Evolutionary conservation across 35 echinoderm and acorn worm genomes (phyloP).

Genomic region (Patiria miniata): DNA sequence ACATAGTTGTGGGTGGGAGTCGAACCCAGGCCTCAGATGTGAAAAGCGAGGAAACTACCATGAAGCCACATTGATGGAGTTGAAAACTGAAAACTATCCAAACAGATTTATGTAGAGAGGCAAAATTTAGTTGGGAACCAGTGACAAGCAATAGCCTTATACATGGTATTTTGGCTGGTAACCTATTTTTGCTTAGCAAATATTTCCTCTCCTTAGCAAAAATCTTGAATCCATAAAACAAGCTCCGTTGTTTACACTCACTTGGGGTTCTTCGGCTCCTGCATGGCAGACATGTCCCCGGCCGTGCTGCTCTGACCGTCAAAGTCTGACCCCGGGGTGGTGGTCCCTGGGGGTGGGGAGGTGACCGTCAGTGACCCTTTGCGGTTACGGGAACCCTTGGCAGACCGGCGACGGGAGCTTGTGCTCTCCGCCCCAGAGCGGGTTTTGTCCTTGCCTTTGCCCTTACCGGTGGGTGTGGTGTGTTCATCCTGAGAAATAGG

Average conservation of each 20-base stretch:
- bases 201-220: too few relatives aligned
- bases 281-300: constrained; percentile 80
- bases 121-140: too few relatives aligned
- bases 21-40: too few relatives aligned
- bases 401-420: constrained; percentile 73
- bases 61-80: too few relatives aligned
- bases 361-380: constrained; percentile 85
- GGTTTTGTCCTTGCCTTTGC: constrained; percentile 86
- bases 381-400: constrained; percentile 75
- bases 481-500: constrained; percentile 68
- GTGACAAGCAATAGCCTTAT: too few relatives aligned
- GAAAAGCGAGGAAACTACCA: too few relatives aligned
- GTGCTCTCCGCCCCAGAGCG: constrained; percentile 78
- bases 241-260: constrained; percentile 35
- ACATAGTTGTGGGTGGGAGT: too few relatives aligned
- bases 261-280: constrained; percentile 92
- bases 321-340: constrained; percentile 86
- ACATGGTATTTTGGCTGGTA: too few relatives aligned
- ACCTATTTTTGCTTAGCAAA: too few relatives aligned
- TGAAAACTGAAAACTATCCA: too few relatives aligned
- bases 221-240: too few relatives aligned
- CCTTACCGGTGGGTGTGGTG: constrained; percentile 81
- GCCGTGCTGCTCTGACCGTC: constrained; percentile 90
- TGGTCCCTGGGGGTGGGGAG: constrained; percentile 87
- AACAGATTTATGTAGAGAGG: too few relatives aligned